Base-by-base conservation (phyloP, 2,888 invertebrate species). In the Drosophila helvetica region DNA sequence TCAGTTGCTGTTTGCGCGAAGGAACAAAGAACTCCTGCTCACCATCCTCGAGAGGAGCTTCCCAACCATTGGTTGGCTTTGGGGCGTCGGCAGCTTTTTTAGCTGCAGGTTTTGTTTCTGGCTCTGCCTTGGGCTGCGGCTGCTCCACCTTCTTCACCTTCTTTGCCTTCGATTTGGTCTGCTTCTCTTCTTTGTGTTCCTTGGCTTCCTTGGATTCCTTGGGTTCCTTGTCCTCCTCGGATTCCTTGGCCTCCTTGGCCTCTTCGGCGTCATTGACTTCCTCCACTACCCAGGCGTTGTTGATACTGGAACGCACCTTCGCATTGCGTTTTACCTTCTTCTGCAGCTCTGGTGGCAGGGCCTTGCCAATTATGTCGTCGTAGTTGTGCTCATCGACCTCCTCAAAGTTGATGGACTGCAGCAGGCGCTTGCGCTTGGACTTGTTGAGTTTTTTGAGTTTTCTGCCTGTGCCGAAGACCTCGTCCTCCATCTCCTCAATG, bases 401-500 rank as follows among this genome's bases (percentile, higher is more conserved):
- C 5, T 85, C 85, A 66, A 89, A 90, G 67, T 91, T 89, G 0
- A 91, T 64, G 1, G 90, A 86, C 12, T 89, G 83, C 7, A 92
- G 74, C 5, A 92, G 78, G 19, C 90, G 90, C 38, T 87, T 90
- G 1, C 92, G 88, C 53, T 92, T 91, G 7, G 90, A 82, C 58
- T 67, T 94, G 64, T 50, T 93, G 88, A 77, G 92, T 89, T 80
- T 94, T 91, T 84, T 94, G 88, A 50, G 92, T 85, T 64, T 90
- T 76, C 50, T 89, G 58, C 90, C 85, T 1, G 89, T 86, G 1
- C 54, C 91, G 89, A 84, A 91, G 0, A 94, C 90, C 8, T 93
- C 91, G 60, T 93, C 92, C 75, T 95, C 94, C 17, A 95, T 91
- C 4, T 92, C 89, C 0, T 93, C 88, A 6, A 95, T 91, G 1